These are phyloP conservation scores for Trachymyrmex septentrionalis DNA, from an alignment of 1,140 invertebrate species.

Conservation along the genomic window DNA sequence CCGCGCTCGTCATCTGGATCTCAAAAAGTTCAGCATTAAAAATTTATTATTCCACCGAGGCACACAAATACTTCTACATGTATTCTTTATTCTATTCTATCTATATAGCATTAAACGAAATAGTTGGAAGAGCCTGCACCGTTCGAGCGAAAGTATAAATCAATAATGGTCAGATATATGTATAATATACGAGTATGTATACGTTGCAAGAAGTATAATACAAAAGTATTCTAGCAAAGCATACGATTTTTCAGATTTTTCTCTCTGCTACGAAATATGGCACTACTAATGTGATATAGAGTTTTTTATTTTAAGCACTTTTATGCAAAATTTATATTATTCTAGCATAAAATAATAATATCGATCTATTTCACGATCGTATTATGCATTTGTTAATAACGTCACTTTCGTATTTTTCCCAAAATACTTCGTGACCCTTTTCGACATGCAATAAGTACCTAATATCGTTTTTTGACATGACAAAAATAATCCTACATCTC, in stretches of 20 bases:
- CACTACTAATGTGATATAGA: not conserved
- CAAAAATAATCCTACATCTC: constrained; percentile 11
- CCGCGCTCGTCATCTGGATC: not conserved
- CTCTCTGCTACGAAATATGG: not conserved
- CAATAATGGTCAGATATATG: not conserved
- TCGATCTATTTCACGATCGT: not conserved
- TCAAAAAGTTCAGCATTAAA: not conserved
- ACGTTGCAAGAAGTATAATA: not conserved
- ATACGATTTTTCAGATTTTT: constrained; percentile 10
- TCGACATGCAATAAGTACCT: not conserved
- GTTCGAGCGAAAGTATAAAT: constrained; percentile 1
- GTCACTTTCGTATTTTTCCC: not conserved
- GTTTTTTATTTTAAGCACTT: constrained; percentile 2
- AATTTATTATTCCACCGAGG: not conserved
- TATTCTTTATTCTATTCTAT: not conserved
- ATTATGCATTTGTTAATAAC: not conserved
- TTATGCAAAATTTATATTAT: not conserved
- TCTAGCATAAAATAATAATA: constrained; percentile 1
- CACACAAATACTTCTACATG: not conserved
- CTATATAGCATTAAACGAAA: not conserved
- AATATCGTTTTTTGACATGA: not conserved
- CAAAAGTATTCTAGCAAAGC: not conserved
- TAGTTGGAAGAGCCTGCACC: not conserved
- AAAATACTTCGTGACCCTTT: not conserved
- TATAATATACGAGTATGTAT: too few relatives aligned